A percentile compares a stretch with the other conserved stretches of the same genome.
Evolutionary conservation across 2,113 vertebrate genomes (phyloP).

Genomic region (Gambusia holbrooki): DNA sequence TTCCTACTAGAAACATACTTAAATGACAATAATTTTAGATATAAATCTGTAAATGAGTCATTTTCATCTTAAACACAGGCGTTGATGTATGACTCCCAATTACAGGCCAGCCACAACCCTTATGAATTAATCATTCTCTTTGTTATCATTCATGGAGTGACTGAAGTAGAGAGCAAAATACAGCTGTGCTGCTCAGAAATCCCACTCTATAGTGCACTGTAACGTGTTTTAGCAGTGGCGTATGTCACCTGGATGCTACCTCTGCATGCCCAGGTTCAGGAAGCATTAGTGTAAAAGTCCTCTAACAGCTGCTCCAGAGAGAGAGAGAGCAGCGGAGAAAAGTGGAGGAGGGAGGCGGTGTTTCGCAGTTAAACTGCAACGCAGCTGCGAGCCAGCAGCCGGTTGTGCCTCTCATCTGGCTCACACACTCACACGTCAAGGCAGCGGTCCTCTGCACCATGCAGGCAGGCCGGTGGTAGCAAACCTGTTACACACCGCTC

Average conservation of each 20-base stretch:
- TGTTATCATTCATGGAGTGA: not conserved
- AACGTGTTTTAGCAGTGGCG: not conserved
- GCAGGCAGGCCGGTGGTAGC: conserved; percentile 23
- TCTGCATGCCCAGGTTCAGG: conserved; percentile 11
- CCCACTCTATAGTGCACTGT: not conserved
- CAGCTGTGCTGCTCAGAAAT: not conserved
- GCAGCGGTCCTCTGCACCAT: conserved; percentile 25
- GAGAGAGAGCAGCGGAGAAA: conserved; percentile 41
- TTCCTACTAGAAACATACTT: not conserved
- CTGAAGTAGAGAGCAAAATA: not conserved
- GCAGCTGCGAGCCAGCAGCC: conserved; percentile 43
- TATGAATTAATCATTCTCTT: not conserved
- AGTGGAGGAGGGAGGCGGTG: conserved; percentile 65
- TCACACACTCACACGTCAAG: conserved; percentile 1
- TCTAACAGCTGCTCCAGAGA: conserved; percentile 23
- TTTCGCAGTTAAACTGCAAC: conserved; percentile 56
- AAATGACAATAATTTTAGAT: not conserved
- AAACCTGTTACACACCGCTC: conserved; percentile 56
- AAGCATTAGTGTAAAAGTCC: conserved; percentile 2
- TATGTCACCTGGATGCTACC: not conserved
- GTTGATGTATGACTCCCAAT: not conserved
- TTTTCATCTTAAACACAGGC: not conserved
- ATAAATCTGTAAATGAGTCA: not conserved
- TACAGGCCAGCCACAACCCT: not conserved
- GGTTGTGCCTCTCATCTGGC: conserved; percentile 45